Base-by-base conservation (phyloP, 2,888 invertebrate genomes). In the Epistrophella euchroma region DNA sequence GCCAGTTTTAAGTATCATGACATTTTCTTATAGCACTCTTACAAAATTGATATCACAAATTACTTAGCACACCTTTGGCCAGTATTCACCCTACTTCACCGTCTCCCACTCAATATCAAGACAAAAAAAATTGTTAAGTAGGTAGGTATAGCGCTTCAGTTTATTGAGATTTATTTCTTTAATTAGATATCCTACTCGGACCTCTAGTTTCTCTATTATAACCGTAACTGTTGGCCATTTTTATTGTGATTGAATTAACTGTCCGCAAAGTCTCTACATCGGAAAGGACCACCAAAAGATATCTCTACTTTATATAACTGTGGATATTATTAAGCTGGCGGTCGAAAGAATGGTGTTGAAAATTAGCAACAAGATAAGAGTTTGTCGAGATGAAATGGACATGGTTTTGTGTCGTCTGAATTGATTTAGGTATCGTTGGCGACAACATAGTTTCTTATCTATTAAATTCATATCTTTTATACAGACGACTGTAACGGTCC, bases 141-240 rank as follows among this genome's bases (percentile, higher is more conserved):
- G 58, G 84, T 55, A n/a, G n/a, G n/a, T n/a, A n/a, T n/a, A 76
- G 77, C 71, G 66, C 66, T 66, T 75, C 79, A 71, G 40, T 47
- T 75, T 60, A 47, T 74, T 52, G 62, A 70, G 83, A 84, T 84
- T 83, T 78, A 83, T 83, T 73, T 78, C 68, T 64, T 78, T 83
- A 83, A 83, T 83, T 83, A 83, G 75, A 47, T 64, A 43, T 43
- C 43, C 62, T 6, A 2, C 60, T 19, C 37, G 35, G 75, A 28
- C 75, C 71, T 70, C 32, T n/a, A n/a, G 50, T 66, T 25, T 28
- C 7, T 66, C 66, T 19, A 9, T 35, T 32, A 17, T 10, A 43
- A 17, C 6, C 25, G 60, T 47, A 66, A 66, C 64, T 19, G 19
- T 66, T 47, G 47, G 32, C 19, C 47, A 47, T 64, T 64, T 64